These are phyloP conservation scores for Mus caroli DNA, from an alignment of 2,797 vertebrate species.

Conservation along the genomic window DNA sequence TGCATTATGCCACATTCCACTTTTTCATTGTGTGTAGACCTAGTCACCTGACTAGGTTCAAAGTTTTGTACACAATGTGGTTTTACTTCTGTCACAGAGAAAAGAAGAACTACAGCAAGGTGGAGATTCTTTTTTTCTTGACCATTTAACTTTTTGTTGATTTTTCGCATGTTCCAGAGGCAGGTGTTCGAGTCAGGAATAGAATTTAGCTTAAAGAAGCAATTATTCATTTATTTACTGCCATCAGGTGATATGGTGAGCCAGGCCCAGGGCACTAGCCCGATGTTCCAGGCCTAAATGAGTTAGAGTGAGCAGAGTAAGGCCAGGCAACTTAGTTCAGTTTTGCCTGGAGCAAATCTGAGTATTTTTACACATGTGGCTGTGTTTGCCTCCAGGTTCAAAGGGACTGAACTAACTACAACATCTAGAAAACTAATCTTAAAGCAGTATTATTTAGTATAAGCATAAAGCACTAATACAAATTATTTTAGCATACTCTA, in stretches of 20 bases:
- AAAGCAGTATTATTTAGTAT: background rate
- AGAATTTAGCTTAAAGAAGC: conserved; percentile 53
- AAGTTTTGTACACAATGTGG: background rate
- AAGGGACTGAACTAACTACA: background rate
- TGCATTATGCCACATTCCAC: background rate
- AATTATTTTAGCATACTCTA: background rate
- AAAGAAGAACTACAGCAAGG: background rate
- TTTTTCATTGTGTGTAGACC: background rate
- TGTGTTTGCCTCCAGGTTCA: background rate
- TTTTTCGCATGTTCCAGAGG: background rate
- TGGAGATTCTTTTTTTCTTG: background rate
- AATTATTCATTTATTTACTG: background rate
- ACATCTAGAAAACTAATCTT: conserved; percentile 5
- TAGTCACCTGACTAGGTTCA: conserved; percentile 16
- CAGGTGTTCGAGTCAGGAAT: conserved; percentile 32
- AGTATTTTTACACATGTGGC: background rate
- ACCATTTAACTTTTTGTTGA: background rate
- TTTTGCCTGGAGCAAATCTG: background rate
- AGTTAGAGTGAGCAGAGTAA: too few relatives aligned
- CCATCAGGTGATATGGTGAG: background rate
- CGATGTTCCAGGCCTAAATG: too few relatives aligned
- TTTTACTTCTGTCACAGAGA: conserved; percentile 13
- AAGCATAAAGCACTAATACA: background rate
- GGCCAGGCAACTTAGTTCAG: too few relatives aligned
- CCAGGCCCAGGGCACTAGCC: too few relatives aligned